Base-by-base conservation (phyloP, 2,113 vertebrate genomes). In the Siniperca knerii region DNA sequence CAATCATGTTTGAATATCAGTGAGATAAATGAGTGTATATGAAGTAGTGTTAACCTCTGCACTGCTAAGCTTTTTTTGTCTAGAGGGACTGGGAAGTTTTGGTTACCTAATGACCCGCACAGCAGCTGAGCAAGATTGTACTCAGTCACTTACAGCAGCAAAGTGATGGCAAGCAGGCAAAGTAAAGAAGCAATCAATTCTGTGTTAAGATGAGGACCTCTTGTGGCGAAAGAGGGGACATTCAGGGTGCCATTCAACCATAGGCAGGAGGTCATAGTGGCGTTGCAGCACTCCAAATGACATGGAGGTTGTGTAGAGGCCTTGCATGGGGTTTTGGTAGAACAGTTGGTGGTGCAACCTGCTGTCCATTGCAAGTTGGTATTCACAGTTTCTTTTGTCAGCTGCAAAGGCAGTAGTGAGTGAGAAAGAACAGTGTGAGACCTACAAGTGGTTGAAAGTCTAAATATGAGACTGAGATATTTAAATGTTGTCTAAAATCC, bases 251-350 rank as follows among this genome's bases (percentile, higher is more conserved):
- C 96, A 0, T 96, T 95, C 84, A 97, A 82, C 71, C 86, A 90
- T 18, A 97, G 95, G 71, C 97, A 97, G 82, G 96, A 97, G 8
- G 79, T 83, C 0, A 23, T 58, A 0, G 75, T 93, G 2, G 96
- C 95, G 0, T 84, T 93, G 87, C 96, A 97, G 94, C 96, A 96
- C 83, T 97, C 97, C 33, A 96, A 94, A 57, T 88, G 86, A 75
- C 96, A 97, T n/a, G 90, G 76, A 21, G 85, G 75, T 13, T 57
- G 15, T 6, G 83, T 55, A 1, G 87, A 42, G 0, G 21, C 0
- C 0, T 72, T 35, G 73, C 96, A 97, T 8, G 82, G 65, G 0
- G 87, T 84, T 62, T 89, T 0, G 10, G 9, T 54, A 5, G 90
- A 90, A 75, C 96, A 97, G 83, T 92, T 91, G 20, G 73, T 89